Conservation (phyloP, 2,113 vertebrate species). For the Malurus elegans region DNA sequence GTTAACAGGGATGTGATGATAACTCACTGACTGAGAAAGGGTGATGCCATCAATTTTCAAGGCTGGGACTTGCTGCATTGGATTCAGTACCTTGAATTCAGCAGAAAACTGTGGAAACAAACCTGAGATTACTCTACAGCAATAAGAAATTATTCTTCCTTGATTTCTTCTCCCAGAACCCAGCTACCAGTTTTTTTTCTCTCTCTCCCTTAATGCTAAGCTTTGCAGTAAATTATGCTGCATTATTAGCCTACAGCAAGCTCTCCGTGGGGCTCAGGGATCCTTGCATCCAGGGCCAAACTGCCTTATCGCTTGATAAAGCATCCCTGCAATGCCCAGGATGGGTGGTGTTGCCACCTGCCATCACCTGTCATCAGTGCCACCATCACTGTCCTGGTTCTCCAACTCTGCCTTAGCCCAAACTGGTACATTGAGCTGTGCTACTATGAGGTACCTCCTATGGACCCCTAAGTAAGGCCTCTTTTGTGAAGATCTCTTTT, state of each 20-base stretch:
- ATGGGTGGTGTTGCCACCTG: background rate
- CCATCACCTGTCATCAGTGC: background rate
- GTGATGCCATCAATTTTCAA: constrained; percentile 88
- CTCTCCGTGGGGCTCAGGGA: background rate
- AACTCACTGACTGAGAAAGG: constrained; percentile 90
- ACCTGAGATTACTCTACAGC: background rate
- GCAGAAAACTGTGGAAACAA: constrained; percentile 77
- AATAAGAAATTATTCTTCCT: background rate
- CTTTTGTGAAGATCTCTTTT: background rate
- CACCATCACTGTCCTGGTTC: background rate
- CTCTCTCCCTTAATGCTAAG: background rate
- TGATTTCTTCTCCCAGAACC: background rate
- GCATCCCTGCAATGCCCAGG: background rate
- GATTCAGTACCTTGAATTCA: constrained; percentile 86
- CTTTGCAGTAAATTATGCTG: background rate
- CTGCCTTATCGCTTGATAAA: background rate
- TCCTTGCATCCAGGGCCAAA: background rate
- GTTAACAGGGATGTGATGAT: background rate
- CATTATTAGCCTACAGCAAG: background rate
- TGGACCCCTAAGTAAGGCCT: background rate
- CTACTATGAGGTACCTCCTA: background rate
- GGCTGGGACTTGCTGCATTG: constrained; percentile 93
- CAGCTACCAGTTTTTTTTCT: background rate
- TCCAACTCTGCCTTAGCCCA: background rate
- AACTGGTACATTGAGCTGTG: background rate